Percentiles rank a stretch among this genome's conserved stretches.
Evolutionary conservation across 2,113 vertebrate species (phyloP).

Genomic region (Chaetops frenatus): DNA sequence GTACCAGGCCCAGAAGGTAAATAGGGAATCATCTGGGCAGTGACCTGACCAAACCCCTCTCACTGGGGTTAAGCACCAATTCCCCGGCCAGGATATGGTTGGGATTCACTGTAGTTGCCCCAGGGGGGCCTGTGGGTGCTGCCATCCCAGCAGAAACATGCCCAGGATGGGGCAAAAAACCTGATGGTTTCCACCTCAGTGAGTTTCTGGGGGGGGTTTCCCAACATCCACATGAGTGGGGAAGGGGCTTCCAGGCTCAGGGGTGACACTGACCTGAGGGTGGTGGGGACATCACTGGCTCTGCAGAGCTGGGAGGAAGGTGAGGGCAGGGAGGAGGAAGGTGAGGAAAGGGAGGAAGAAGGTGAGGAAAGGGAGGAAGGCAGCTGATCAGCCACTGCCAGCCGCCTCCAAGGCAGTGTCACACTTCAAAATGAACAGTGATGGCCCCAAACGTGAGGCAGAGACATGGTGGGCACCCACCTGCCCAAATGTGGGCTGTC

Average conservation of each 20-base stretch:
- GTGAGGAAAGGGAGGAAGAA: too few relatives aligned
- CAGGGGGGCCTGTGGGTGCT: not conserved
- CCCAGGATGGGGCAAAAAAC: not conserved
- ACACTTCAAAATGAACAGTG: not conserved
- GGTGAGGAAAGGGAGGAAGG: not conserved
- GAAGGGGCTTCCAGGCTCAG: not conserved
- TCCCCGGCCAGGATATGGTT: rapidly evolving
- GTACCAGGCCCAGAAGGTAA: slow-evolving; percentile 47
- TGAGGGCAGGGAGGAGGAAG: too few relatives aligned
- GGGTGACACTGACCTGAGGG: not conserved
- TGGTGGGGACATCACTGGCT: not conserved
- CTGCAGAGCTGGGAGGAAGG: too few relatives aligned
- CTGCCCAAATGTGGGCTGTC: rapidly evolving
- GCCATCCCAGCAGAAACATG: not conserved
- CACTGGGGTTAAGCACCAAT: not conserved
- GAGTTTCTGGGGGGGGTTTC: not conserved
- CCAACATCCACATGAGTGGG: not conserved
- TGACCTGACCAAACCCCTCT: rapidly evolving
- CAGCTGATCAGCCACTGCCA: rapidly evolving
- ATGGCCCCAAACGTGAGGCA: rapidly evolving
- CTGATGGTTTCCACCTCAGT: not conserved
- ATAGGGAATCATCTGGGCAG: not conserved
- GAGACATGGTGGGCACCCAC: not conserved
- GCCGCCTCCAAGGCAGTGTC: not conserved
- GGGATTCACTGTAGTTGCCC: rapidly evolving